Evolutionary conservation across 2,888 invertebrate species (phyloP), one percentile per base, ranked within the genome.

Genomic region (Elegia similella): DNA sequence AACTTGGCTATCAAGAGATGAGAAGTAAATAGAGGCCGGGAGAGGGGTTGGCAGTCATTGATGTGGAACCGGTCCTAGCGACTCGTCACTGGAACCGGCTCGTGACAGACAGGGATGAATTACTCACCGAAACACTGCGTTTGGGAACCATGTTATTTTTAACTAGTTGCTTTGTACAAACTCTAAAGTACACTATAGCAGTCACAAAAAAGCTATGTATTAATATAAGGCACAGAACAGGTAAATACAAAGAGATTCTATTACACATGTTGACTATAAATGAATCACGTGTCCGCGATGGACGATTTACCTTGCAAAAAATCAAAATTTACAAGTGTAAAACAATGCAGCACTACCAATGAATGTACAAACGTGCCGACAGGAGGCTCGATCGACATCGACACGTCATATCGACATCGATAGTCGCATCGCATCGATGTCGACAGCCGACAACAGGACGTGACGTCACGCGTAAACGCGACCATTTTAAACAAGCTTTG

Each of bases 401-500:
- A 75, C 75, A 81, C 78, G 79, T 80, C 79, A 82, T 75, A 78
- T 80, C 76, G 74, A 70, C 66, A 74, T 77, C 76, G 78, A 81
- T 78, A 76, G 71, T 66, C 72, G 69, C 75, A 72, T n/a, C n/a
- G n/a, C n/a, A n/a, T n/a, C n/a, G n/a, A n/a, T 73, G 70, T 74
- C 70, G 74, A 69, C 76, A 69, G 48, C 34, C 34, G 34, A 62
- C 67, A 69, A 77, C 84, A 84, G 90, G 90, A 90, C 80, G 83
- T 90, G 89, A 88, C 88, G 89, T 87, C 86, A 86, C 66, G 66
- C 68, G 86, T 87, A 86, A 85, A 86, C 84, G 75, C 78, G 80
- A 85, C 88, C 88, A 91, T 89, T 87, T 88, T 87, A 89, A 90
- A 88, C 88, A 89, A 88, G 81, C 85, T 80, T 74, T 83, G 75